phyloP scores from a whole-genome alignment of 2,113 vertebrate species.

The Probosciger aterrimus region DNA sequence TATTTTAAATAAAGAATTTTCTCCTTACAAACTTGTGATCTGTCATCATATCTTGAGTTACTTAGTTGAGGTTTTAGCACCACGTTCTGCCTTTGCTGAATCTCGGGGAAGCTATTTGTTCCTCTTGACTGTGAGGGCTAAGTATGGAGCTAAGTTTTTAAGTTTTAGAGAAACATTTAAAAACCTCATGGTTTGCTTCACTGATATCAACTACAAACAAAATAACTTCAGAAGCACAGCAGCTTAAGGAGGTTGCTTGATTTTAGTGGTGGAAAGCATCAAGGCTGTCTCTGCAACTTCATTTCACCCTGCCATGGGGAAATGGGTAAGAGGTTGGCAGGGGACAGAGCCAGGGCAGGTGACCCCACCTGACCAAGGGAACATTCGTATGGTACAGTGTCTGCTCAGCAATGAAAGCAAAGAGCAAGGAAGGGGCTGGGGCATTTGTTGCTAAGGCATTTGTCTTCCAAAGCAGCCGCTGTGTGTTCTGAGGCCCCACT shows the following conservation, averaged over 20 bases:
- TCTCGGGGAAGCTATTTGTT: neutral
- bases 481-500: neutral
- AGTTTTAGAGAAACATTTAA: neutral
- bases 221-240: neutral
- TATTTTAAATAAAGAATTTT: conserved; percentile 11
- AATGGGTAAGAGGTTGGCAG: neutral
- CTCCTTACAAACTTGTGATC: neutral
- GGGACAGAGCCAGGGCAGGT: neutral
- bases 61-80: neutral
- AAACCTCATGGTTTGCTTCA: neutral
- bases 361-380: neutral
- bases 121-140: neutral
- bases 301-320: too few relatives aligned
- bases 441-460: neutral
- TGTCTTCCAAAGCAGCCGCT: neutral
- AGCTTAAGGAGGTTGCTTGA: neutral
- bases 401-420: neutral
- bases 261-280: neutral
- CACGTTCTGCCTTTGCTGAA: neutral
- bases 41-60: neutral
- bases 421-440: neutral
- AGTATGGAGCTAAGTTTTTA: neutral
- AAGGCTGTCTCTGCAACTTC: neutral
- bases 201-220: neutral
- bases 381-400: accelerated